Percentiles rank a stretch among this genome's conserved stretches.
Conservation (phyloP, 2,797 vertebrate genomes). For the Discoglossus pictus region DNA sequence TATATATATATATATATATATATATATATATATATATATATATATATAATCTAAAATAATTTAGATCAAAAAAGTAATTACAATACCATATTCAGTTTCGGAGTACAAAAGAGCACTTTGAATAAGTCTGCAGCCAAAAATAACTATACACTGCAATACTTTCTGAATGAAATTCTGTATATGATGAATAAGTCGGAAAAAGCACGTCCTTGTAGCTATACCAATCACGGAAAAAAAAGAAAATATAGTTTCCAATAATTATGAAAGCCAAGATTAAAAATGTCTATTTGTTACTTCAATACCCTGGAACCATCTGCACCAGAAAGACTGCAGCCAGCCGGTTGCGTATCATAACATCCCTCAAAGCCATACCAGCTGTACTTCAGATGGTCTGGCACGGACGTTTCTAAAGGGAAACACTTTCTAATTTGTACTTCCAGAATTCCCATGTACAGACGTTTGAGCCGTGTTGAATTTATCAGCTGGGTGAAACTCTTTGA, state of each 20-base stretch:
- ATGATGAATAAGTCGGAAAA: too few species aligned
- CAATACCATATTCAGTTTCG: too few species aligned
- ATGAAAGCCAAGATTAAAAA: conserved; percentile 4
- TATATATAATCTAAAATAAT: too few species aligned
- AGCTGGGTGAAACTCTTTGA: neutral
- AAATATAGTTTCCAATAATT: neutral
- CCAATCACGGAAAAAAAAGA: neutral
- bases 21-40: too few species aligned
- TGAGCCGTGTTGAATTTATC: conserved; percentile 18
- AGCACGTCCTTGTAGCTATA: neutral
- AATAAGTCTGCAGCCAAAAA: too few species aligned
- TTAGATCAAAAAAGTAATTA: too few species aligned
- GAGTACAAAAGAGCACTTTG: too few species aligned
- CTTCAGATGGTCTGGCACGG: conserved; percentile 49
- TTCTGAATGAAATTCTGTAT: too few species aligned
- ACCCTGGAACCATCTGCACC: conserved; percentile 56
- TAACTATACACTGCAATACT: too few species aligned
- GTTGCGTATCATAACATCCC: conserved; percentile 56
- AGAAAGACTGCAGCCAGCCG: conserved; percentile 55
- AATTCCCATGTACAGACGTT: conserved; percentile 48
- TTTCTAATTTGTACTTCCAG: conserved; percentile 44
- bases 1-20: too few species aligned
- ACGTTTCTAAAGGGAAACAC: conserved; percentile 47
- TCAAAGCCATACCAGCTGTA: conserved; percentile 55
- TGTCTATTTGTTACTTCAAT: conserved; percentile 55